Conservation (phyloP, 2,888 invertebrate species). For the Drosophila recens region DNA sequence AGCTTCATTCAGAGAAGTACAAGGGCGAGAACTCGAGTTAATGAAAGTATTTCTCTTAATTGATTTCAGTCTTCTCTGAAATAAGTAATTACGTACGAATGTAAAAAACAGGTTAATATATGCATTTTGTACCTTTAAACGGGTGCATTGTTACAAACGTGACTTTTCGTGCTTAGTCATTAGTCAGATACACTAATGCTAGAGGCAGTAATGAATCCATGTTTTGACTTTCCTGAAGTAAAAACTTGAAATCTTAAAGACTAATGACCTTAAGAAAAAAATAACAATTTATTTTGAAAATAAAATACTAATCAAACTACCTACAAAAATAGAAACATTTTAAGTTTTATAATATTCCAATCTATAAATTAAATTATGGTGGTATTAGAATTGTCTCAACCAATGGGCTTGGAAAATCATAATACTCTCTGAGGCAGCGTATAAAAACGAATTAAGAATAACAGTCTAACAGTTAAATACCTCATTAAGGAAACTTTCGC, state of each 20-base stretch:
- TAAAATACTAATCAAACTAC: neutral
- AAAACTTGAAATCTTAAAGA: neutral
- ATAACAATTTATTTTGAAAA: neutral
- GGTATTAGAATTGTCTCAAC: too few relatives aligned
- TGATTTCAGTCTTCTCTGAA: conserved; percentile 6
- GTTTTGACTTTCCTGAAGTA: neutral
- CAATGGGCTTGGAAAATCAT: neutral
- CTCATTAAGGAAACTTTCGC: conserved; percentile 47
- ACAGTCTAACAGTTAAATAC: conserved; percentile 35
- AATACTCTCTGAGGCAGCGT: neutral
- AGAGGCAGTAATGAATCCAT: neutral
- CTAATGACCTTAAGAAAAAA: neutral
- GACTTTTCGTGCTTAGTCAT: conserved; percentile 10
- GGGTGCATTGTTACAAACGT: conserved; percentile 9
- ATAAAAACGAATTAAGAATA: conserved; percentile 9
- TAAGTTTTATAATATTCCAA: too few relatives aligned
- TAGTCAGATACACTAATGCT: conserved; percentile 12
- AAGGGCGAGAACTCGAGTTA: neutral
- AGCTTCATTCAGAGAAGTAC: conserved; percentile 9
- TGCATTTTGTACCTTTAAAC: neutral
- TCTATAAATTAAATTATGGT: too few relatives aligned
- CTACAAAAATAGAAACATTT: too few relatives aligned
- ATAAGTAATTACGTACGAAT: neutral
- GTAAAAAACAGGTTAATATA: neutral
- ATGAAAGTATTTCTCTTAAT: conserved; percentile 18